Evolutionary conservation across 2,888 invertebrate species (phyloP).

Genomic region (Mythimna loreyi): DNA sequence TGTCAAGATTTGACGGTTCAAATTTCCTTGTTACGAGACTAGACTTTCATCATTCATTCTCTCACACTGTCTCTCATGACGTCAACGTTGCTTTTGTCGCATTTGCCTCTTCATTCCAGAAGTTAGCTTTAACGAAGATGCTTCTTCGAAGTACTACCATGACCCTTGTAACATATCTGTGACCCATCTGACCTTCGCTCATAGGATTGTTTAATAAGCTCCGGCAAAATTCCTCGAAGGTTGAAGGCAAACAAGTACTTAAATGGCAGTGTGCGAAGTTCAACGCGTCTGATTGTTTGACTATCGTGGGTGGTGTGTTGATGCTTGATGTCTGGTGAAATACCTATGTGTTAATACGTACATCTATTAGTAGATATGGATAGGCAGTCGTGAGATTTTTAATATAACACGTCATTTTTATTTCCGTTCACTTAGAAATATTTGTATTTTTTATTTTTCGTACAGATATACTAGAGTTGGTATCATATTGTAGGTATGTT

Average conservation of each 20-base stretch:
- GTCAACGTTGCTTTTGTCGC: not conserved
- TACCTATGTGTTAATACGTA: slow-evolving; percentile 16
- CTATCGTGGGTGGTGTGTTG: slow-evolving; percentile 49
- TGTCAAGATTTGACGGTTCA: not conserved
- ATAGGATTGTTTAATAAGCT: slow-evolving; percentile 47
- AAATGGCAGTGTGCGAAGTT: slow-evolving; percentile 56
- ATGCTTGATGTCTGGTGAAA: slow-evolving; percentile 19
- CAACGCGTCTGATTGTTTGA: slow-evolving; percentile 42
- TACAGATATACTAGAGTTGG: not conserved
- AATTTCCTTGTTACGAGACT: not conserved
- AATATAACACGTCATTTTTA: slow-evolving; percentile 15
- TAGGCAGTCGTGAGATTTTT: slow-evolving; percentile 29
- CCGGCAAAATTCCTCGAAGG: slow-evolving; percentile 62
- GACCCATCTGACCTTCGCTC: slow-evolving; percentile 34
- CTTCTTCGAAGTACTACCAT: not conserved
- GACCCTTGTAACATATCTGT: slow-evolving; percentile 4
- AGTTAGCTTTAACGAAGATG: not conserved
- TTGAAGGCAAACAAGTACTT: slow-evolving; percentile 57
- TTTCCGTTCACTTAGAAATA: slow-evolving; percentile 5
- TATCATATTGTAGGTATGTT: not conserved
- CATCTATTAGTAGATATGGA: not conserved
- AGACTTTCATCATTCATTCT: slow-evolving; percentile 1
- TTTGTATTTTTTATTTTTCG: slow-evolving; percentile 1
- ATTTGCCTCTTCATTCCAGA: slow-evolving; percentile 1
- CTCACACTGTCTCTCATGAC: not conserved